Evolutionary conservation across 2,797 vertebrate species (phyloP).

Genomic region (Hozukius guyotensis): DNA sequence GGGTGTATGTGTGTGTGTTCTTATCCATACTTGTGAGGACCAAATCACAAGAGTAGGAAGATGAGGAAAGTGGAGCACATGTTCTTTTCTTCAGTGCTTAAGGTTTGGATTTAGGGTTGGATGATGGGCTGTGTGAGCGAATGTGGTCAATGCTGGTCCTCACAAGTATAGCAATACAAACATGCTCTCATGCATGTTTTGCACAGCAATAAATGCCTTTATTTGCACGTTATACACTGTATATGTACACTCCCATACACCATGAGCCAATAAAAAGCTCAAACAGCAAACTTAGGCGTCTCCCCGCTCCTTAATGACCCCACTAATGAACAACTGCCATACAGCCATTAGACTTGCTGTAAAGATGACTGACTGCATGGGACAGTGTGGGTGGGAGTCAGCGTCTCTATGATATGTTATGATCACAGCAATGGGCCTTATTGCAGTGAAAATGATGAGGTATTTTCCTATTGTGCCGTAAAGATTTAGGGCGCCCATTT

Average conservation of each 20-base stretch:
- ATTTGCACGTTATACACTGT: conserved; percentile 31
- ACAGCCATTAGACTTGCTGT: neutral
- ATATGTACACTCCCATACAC: conserved; percentile 30
- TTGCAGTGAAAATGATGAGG: conserved; percentile 57
- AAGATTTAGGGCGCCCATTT: conserved; percentile 58
- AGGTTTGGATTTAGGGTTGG: neutral
- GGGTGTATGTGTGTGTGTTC: conserved; percentile 23
- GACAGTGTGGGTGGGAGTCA: conserved; percentile 18
- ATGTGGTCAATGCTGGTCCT: conserved; percentile 1
- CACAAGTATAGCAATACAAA: conserved; percentile 6
- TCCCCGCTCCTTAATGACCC: conserved; percentile 52
- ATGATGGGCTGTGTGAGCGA: neutral
- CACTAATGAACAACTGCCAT: conserved; percentile 53
- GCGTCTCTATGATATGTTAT: conserved; percentile 46
- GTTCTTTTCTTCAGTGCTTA: neutral
- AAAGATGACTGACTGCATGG: conserved; percentile 28
- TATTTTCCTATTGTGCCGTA: conserved; percentile 67
- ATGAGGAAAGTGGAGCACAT: neutral
- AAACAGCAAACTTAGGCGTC: conserved; percentile 58
- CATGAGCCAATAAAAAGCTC: conserved; percentile 57
- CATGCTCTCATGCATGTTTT: conserved; percentile 27
- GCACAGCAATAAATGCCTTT: conserved; percentile 34
- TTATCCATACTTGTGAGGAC: conserved; percentile 23
- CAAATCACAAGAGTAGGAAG: neutral
- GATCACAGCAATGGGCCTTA: conserved; percentile 43